These are phyloP conservation scores for Lochmaea capreae DNA, from an alignment of 2,888 invertebrate genomes.

Conservation along the genomic window DNA sequence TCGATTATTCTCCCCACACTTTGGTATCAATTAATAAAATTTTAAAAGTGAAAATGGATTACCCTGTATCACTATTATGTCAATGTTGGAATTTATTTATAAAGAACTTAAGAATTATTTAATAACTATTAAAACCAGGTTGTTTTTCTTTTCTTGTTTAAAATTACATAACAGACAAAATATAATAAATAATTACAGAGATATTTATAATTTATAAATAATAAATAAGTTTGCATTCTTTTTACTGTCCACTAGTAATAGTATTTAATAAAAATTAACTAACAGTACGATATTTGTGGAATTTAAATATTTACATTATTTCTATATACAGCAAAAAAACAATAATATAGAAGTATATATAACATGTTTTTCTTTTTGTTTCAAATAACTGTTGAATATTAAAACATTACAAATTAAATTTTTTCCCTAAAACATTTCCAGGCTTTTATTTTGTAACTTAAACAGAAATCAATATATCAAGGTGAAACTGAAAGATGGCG, in stretches of 20 bases:
- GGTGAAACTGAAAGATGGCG: too few species aligned
- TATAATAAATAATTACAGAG: conserved; percentile 33
- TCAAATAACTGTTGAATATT: too few species aligned
- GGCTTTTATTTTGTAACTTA: too few species aligned
- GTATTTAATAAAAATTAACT: conserved; percentile 13
- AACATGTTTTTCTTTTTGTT: too few species aligned
- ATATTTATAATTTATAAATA: conserved; percentile 37
- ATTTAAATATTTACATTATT: conserved; percentile 35
- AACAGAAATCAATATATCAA: too few species aligned
- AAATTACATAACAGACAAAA: conserved; percentile 32
- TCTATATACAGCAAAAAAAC: conserved; percentile 21
- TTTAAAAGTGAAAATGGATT: neutral
- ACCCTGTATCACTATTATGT: neutral
- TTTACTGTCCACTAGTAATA: conserved; percentile 16
- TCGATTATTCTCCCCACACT: too few species aligned
- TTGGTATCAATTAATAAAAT: too few species aligned
- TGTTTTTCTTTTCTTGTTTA: conserved; percentile 13
- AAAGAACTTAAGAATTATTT: conserved; percentile 6
- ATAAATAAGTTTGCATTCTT: conserved; percentile 30
- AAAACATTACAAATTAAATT: too few species aligned
- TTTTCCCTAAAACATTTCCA: too few species aligned
- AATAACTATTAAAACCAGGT: conserved; percentile 9
- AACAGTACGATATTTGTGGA: conserved; percentile 40
- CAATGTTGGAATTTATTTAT: neutral
- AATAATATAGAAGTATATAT: neutral